Percentiles rank a stretch among this genome's conserved stretches.
Conservation (phyloP, 2,888 invertebrate species). For the Volucella inanis region DNA sequence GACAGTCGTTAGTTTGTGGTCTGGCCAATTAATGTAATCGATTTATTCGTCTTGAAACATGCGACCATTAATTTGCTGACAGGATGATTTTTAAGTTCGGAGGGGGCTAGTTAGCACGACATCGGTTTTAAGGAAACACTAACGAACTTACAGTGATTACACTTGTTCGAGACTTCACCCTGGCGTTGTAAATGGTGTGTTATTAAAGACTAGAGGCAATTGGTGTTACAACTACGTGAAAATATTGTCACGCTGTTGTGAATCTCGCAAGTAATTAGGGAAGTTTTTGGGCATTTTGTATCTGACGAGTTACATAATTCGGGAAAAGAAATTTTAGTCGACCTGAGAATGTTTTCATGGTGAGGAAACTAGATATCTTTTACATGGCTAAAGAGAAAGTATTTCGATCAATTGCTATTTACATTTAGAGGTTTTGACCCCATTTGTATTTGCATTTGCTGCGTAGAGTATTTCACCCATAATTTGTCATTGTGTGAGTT, state of each 20-base stretch:
- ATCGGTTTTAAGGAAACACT: constrained; percentile 23
- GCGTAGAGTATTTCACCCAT: too few species aligned
- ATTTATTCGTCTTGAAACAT: constrained; percentile 63
- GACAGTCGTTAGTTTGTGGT: constrained; percentile 27
- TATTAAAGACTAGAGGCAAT: constrained; percentile 5
- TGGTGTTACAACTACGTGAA: constrained; percentile 25
- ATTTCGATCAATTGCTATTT: too few species aligned
- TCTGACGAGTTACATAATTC: background rate
- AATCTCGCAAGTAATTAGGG: background rate
- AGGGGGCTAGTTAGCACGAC: constrained; percentile 30
- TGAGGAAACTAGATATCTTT: too few species aligned
- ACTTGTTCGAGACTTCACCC: constrained; percentile 23
- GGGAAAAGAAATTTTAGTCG: background rate
- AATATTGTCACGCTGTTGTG: constrained; percentile 15
- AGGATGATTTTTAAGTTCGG: constrained; percentile 55
- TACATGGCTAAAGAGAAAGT: too few species aligned
- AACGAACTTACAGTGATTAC: constrained; percentile 51
- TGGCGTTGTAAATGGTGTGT: constrained; percentile 27
- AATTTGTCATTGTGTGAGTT: too few species aligned
- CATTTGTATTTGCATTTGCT: too few species aligned
- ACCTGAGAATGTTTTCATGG: too few species aligned
- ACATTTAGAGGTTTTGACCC: too few species aligned
- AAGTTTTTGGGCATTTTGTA: background rate
- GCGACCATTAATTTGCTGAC: constrained; percentile 67
- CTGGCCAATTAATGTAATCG: constrained; percentile 68